These are phyloP conservation scores for Sakesphorus luctuosus DNA, from an alignment of 2,113 vertebrate species.

Conservation along the genomic window DNA sequence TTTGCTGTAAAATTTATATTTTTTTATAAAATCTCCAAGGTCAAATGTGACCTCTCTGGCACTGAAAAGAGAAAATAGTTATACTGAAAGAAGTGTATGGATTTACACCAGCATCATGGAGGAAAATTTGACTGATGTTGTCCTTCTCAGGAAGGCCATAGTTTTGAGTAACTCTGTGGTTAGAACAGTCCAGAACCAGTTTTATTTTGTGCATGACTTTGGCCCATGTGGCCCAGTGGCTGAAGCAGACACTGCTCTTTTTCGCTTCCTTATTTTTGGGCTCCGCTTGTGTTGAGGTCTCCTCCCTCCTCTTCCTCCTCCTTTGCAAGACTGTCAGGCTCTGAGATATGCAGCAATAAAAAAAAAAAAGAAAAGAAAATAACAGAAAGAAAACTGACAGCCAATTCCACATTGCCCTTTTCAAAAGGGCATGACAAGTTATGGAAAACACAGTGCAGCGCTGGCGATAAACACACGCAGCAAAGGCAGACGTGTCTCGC, in stretches of 20 bases:
- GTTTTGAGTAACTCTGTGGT: neutral
- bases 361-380: neutral
- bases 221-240: neutral
- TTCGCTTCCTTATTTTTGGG: neutral
- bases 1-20: neutral
- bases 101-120: neutral
- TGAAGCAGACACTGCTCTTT: neutral
- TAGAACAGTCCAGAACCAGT: fast-evolving
- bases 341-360: neutral
- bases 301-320: neutral
- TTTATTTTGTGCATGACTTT: neutral
- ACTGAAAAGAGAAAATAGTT: neutral
- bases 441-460: neutral
- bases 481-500: neutral
- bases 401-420: slow-evolving; percentile 10
- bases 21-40: neutral
- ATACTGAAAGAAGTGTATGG: neutral
- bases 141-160: fast-evolving
- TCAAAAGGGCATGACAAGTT: neutral
- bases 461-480: neutral
- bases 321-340: neutral
- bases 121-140: neutral
- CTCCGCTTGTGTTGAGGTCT: neutral
- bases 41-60: neutral
- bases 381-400: neutral